These are phyloP conservation scores for Acleris emargana DNA, from an alignment of 2,888 invertebrate species.

Conservation along the genomic window DNA sequence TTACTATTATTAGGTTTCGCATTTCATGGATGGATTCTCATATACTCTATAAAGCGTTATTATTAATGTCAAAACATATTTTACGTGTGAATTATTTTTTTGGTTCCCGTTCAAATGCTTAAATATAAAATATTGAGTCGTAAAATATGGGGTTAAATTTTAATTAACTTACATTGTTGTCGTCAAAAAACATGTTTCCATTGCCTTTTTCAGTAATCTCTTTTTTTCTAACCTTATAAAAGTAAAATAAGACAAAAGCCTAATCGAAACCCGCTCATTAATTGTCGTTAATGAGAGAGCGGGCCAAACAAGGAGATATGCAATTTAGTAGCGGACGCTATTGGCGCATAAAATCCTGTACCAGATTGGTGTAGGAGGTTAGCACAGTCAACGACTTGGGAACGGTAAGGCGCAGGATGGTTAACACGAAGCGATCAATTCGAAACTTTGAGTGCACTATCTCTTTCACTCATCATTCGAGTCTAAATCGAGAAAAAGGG, in stretches of 20 bases:
- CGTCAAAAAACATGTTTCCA: no score
- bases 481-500: no score
- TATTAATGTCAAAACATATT: no score
- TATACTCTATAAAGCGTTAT: no score
- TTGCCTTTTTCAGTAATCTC: background rate
- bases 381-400: background rate
- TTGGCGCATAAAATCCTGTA: slow-evolving; percentile 28
- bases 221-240: background rate
- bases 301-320: slow-evolving; percentile 22
- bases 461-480: no score
- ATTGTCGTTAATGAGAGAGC: slow-evolving; percentile 20
- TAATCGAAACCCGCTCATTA: slow-evolving; percentile 21
- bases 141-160: no score
- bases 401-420: background rate
- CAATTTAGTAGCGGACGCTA: slow-evolving; percentile 15
- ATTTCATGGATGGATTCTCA: background rate
- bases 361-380: slow-evolving; percentile 18
- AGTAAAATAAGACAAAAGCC: slow-evolving; percentile 13
- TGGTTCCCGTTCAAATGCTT: no score
- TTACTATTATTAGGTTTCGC: slow-evolving; percentile 9
- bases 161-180: no score
- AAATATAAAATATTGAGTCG: no score
- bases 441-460: no score
- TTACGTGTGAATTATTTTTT: no score
- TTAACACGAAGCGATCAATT: no score